A percentile compares a stretch with the other conserved stretches of the same genome.
Evolutionary conservation across 2,797 vertebrate species (phyloP).

Genomic region (Anableps anableps): DNA sequence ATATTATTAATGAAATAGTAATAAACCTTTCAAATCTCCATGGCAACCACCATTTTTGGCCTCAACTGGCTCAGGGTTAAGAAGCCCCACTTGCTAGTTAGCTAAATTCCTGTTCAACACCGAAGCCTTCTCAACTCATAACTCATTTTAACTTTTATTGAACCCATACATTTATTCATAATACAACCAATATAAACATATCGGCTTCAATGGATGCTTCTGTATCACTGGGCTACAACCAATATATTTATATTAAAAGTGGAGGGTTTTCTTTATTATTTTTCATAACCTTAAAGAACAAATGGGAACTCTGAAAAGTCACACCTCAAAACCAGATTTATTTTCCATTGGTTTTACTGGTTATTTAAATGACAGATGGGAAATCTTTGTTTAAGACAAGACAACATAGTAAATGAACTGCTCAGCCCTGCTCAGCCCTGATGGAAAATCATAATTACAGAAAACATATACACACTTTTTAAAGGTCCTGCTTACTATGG

Average conservation of each 20-base stretch:
- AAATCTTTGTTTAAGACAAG: neutral
- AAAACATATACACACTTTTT: constrained; percentile 4
- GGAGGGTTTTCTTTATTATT: neutral
- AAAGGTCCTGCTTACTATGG: neutral
- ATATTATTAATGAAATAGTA: neutral
- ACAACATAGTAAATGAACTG: neutral
- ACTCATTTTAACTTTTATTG: neutral
- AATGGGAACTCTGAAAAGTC: too few species aligned
- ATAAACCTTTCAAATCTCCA: neutral
- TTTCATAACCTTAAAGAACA: neutral
- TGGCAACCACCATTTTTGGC: neutral
- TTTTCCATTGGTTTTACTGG: neutral
- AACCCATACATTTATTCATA: neutral
- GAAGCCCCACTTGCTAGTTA: neutral
- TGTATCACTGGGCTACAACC: too few species aligned
- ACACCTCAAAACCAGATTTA: neutral
- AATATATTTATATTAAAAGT: neutral
- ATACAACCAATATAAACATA: neutral
- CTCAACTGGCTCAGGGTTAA: neutral
- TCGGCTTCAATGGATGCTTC: neutral
- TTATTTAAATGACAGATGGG: neutral
- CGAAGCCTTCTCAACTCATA: neutral
- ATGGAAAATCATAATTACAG: constrained; percentile 1
- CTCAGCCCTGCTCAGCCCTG: neutral
- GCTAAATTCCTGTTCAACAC: neutral